Conservation (phyloP, 2,113 vertebrate genomes). For the Rostratula benghalensis region DNA sequence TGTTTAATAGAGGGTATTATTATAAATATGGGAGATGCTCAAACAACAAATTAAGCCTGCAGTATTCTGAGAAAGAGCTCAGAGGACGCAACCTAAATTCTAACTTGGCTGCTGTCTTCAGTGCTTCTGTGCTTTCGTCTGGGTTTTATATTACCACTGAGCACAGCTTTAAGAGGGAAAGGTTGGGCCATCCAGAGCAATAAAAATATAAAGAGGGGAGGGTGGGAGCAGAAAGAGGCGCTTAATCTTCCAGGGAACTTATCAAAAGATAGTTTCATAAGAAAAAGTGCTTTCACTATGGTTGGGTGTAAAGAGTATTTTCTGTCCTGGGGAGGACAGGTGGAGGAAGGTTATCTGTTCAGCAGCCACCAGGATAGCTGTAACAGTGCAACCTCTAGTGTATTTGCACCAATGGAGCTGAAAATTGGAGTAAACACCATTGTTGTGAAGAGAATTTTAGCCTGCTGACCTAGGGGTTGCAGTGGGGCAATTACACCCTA, state of each 20-base stretch:
- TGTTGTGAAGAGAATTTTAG: not conserved
- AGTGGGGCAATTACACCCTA: slow-evolving; percentile 15
- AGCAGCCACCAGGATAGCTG: not conserved
- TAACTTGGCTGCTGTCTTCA: slow-evolving; percentile 45
- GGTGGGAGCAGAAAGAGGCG: not conserved
- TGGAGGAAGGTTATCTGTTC: not conserved
- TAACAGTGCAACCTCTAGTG: slow-evolving; percentile 11
- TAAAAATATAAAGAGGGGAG: slow-evolving; percentile 56
- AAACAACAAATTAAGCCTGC: slow-evolving; percentile 63
- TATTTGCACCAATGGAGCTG: slow-evolving; percentile 56
- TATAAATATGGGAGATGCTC: slow-evolving; percentile 60
- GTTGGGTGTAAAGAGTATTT: not conserved
- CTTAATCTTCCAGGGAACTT: slow-evolving; percentile 58
- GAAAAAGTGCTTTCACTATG: not conserved
- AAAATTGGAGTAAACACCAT: slow-evolving; percentile 49
- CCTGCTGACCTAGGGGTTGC: not conserved
- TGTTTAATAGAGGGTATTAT: slow-evolving; percentile 60
- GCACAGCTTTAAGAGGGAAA: slow-evolving; percentile 38
- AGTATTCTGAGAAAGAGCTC: slow-evolving; percentile 26
- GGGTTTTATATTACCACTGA: slow-evolving; percentile 56
- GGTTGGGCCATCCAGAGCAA: slow-evolving; percentile 33
- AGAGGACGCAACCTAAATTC: slow-evolving; percentile 64
- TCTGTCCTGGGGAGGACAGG: not conserved
- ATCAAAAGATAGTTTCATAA: not conserved
- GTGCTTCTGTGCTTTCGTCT: slow-evolving; percentile 33